Percentiles rank a stretch among this genome's conserved stretches.
Conservation (phyloP, 2,888 invertebrate species). For the Epinotia demarniana region DNA sequence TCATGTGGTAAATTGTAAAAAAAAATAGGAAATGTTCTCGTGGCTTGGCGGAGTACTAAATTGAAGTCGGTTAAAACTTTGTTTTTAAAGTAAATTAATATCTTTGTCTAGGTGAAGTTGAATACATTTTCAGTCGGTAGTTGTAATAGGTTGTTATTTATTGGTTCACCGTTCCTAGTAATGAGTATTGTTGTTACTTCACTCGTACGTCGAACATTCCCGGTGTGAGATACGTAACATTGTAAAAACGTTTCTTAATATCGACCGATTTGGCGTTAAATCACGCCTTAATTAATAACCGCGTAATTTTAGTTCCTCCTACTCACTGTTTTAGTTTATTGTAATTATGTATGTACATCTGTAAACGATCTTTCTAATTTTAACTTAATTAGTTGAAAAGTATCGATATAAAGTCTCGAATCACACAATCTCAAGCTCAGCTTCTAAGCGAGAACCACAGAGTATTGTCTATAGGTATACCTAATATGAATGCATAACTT, state of each 20-base stretch:
- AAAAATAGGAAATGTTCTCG: too few relatives aligned
- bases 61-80: too few relatives aligned
- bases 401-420: too few relatives aligned
- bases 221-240: constrained; percentile 24
- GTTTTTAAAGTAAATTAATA: too few relatives aligned
- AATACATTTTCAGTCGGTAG: constrained; percentile 7
- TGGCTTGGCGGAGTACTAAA: too few relatives aligned
- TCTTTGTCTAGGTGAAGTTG: background rate
- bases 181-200: constrained; percentile 36
- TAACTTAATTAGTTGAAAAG: too few relatives aligned
- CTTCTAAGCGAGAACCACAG: too few relatives aligned
- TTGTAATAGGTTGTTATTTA: constrained; percentile 22
- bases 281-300: background rate
- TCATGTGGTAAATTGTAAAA: too few relatives aligned
- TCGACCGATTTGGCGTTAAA: constrained; percentile 4
- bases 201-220: constrained; percentile 28
- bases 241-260: constrained; percentile 23
- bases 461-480: too few relatives aligned
- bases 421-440: too few relatives aligned
- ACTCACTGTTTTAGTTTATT: background rate
- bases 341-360: background rate
- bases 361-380: too few relatives aligned
- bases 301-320: background rate
- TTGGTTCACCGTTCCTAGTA: constrained; percentile 18
- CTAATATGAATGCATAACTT: too few relatives aligned